Base-by-base conservation (phyloP, 2,113 vertebrate genomes). In the Illadopsis cleaveri region DNA sequence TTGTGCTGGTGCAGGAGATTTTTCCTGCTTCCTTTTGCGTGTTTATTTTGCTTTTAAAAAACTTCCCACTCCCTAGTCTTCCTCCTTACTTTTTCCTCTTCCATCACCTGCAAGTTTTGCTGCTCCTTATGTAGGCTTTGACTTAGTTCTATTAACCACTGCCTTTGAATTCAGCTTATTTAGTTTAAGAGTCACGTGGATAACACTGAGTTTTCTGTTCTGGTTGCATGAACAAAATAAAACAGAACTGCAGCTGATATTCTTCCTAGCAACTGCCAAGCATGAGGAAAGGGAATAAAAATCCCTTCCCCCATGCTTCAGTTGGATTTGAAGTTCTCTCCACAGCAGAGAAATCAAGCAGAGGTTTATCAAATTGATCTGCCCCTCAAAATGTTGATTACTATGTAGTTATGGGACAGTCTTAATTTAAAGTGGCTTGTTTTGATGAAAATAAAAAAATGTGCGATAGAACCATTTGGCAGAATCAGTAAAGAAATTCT, bases 401-500 rank as follows among this genome's bases (percentile, higher is more conserved):
- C 48, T 70, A 1, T 72, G 61, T 89, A 54, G 45, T 73, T 81
- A 56, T 42, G 66, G 85, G 93, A 94, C 82, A 91, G 31, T 48
- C 65, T 94, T 96, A 92, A 94, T 94, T 96, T 84, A 16, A 94
- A 94, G n/a, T 82, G 64, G 27, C 70, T 94, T 94, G 61, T 88
- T 96, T 94, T 94, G 89, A 93, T 94, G 86, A 76, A 84, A 95
- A 94, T 62, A 91, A 94, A 90, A 91, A 90, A 66, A 48, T 50
- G 31, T 2, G 0, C 7, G n/a, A 48, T 93, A 81, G 53, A 79
- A n/a, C 86, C 60, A 84, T 91, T 96, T 97, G 96, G 96, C 95
- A 94, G 89, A 95, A 95, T 94, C 78, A 83, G 89, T 79, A 92
- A 96, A 96, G 94, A 94, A 96, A 89, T 91, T 84, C 37, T 90